Conservation (phyloP, 2,113 vertebrate genomes). For the Corydoras maculifer region DNA sequence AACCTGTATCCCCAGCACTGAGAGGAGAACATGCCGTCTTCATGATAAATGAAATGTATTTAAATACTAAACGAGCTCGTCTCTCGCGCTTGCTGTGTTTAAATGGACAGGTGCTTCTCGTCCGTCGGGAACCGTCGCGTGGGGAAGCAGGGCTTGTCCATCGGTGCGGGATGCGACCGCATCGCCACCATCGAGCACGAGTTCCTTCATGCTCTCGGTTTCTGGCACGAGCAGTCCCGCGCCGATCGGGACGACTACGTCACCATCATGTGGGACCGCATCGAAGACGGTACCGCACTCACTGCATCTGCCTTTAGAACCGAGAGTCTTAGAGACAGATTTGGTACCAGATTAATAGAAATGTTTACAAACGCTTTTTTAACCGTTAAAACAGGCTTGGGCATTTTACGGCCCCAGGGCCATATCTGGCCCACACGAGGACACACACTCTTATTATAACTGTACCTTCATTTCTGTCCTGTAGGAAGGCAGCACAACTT, state of each 20-base stretch:
- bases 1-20: no score
- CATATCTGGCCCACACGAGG: no score
- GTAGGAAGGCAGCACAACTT: conserved; percentile 78
- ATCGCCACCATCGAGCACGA: conserved; percentile 79
- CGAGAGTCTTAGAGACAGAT: no score
- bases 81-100: not conserved
- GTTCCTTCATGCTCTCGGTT: conserved; percentile 82
- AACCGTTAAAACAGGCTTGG: no score
- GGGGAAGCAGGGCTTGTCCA: conserved; percentile 77
- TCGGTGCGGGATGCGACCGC: conserved; percentile 72
- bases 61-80: no score
- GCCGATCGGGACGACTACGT: conserved; percentile 82
- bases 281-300: conserved; percentile 63
- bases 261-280: conserved; percentile 74
- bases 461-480: not conserved
- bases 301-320: not conserved
- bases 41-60: no score
- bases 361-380: no score
- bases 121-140: conserved; percentile 70
- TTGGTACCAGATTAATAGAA: no score
- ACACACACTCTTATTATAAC: no score
- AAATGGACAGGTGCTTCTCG: conserved; percentile 78
- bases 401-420: no score
- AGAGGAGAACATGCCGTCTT: no score
- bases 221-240: conserved; percentile 89